Conservation (phyloP, 2,113 vertebrate genomes). For the Cheilinus undulatus region DNA sequence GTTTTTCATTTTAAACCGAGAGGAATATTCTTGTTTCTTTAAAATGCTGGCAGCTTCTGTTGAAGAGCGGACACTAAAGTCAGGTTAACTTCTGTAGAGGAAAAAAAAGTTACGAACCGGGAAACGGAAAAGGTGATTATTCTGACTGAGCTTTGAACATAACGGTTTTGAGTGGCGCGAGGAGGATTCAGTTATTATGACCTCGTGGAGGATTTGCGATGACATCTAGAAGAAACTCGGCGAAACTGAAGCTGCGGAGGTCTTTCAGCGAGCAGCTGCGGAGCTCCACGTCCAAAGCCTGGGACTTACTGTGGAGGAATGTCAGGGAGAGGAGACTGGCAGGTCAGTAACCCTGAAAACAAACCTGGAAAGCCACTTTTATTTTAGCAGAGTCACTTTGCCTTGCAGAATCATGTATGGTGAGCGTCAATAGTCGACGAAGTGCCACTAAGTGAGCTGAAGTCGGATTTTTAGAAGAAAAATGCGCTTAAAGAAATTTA, state of each 20-base stretch:
- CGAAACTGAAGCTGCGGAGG: slow-evolving; percentile 86
- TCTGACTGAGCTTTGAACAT: neutral
- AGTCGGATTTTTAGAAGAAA: too few relatives aligned
- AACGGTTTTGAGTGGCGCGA: slow-evolving; percentile 27
- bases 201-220: slow-evolving; percentile 78
- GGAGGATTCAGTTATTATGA: slow-evolving; percentile 74
- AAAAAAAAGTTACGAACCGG: slow-evolving; percentile 1
- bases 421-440: too few relatives aligned
- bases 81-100: neutral
- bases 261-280: slow-evolving; percentile 93
- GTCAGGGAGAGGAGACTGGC: slow-evolving; percentile 91
- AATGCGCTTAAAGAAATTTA: too few relatives aligned
- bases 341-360: slow-evolving; percentile 86
- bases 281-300: slow-evolving; percentile 92
- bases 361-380: neutral
- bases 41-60: slow-evolving; percentile 40
- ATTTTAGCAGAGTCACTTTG: neutral
- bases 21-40: neutral
- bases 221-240: slow-evolving; percentile 84
- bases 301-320: slow-evolving; percentile 92
- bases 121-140: slow-evolving; percentile 1
- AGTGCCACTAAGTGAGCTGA: too few relatives aligned
- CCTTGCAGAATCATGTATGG: too few relatives aligned
- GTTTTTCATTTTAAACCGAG: neutral
- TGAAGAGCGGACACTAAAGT: slow-evolving; percentile 15